Percentiles rank a stretch among this genome's conserved stretches.
Conservation (phyloP, 1,140 invertebrate species). For the Ceratosolen fusciceps region DNA sequence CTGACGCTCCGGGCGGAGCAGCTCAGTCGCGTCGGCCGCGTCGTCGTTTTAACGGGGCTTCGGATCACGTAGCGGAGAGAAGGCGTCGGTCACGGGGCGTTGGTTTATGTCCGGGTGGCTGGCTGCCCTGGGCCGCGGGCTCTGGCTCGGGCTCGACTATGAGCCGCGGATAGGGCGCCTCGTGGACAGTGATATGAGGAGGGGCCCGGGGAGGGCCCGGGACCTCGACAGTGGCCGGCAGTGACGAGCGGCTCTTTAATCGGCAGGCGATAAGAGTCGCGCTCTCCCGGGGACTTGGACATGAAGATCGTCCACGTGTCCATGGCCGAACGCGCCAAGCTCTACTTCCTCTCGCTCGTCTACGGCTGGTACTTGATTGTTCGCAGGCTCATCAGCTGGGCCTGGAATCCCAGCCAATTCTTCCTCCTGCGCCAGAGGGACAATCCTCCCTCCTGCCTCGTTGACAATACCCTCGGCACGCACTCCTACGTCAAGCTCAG, state of each 20-base stretch:
- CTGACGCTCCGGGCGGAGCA: background rate
- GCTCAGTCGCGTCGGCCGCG: background rate
- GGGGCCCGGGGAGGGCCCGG: background rate
- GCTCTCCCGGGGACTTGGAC: slow-evolving; percentile 37
- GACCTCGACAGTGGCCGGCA: background rate
- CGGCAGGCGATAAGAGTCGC: background rate
- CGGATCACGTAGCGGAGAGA: too few relatives aligned
- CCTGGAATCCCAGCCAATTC: slow-evolving; percentile 72
- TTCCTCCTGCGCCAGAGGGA: slow-evolving; percentile 69
- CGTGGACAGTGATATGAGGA: background rate
- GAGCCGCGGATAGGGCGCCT: too few relatives aligned
- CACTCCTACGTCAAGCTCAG: slow-evolving; percentile 79
- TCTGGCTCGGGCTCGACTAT: background rate
- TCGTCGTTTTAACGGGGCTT: too few relatives aligned
- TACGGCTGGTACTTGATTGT: slow-evolving; percentile 72
- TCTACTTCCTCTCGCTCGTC: slow-evolving; percentile 71
- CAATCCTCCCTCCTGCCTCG: slow-evolving; percentile 75
- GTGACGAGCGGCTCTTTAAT: background rate
- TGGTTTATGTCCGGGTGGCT: too few relatives aligned
- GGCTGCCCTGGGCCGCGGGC: too few relatives aligned
- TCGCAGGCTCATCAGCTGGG: slow-evolving; percentile 69
- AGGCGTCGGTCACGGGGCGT: too few relatives aligned
- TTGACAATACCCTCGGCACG: slow-evolving; percentile 74
- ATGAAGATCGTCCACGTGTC: slow-evolving; percentile 70
- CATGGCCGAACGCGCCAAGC: slow-evolving; percentile 66